A percentile compares a stretch with the other conserved stretches of the same genome.
Evolutionary conservation across 2,888 invertebrate genomes (phyloP).

Genomic region (Epirrhoe tristata): DNA sequence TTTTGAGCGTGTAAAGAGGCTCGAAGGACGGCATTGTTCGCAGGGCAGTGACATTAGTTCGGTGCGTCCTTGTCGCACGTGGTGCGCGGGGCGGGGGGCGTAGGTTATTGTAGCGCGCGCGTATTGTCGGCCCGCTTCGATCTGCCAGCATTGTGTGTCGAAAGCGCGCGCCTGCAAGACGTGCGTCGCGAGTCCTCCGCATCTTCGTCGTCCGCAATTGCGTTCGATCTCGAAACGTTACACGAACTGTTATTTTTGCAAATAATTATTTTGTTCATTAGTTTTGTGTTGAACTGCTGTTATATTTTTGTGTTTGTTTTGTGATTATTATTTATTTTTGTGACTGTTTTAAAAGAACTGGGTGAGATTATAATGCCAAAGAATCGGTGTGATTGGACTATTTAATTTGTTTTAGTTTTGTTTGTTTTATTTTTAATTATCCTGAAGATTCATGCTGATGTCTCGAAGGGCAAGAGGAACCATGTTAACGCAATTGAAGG

Average conservation of each 20-base stretch:
- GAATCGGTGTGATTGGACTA: slow-evolving; percentile 74
- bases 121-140: slow-evolving; percentile 84
- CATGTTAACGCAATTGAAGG: slow-evolving; percentile 80
- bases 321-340: slow-evolving; percentile 58
- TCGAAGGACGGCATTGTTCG: slow-evolving; percentile 80
- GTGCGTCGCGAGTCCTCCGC: slow-evolving; percentile 64
- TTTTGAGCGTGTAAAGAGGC: slow-evolving; percentile 52
- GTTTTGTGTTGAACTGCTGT: slow-evolving; percentile 65
- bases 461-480: slow-evolving; percentile 76
- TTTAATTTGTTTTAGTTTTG: slow-evolving; percentile 63
- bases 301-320: slow-evolving; percentile 56
- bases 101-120: slow-evolving; percentile 84
- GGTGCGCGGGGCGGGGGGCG: slow-evolving; percentile 74
- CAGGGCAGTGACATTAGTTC: slow-evolving; percentile 84
- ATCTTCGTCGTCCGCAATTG: slow-evolving; percentile 47
- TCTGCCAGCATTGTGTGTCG: slow-evolving; percentile 84
- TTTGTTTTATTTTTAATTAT: slow-evolving; percentile 57
- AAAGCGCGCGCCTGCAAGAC: slow-evolving; percentile 69
- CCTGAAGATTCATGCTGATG: slow-evolving; percentile 69
- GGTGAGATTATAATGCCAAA: slow-evolving; percentile 74
- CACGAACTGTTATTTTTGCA: slow-evolving; percentile 62
- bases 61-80: slow-evolving; percentile 83
- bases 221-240: slow-evolving; percentile 68
- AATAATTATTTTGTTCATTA: slow-evolving; percentile 51
- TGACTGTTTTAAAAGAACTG: slow-evolving; percentile 47